Conservation (phyloP, 2,113 vertebrate species). For the Dunckerocampus dactyliophorus region DNA sequence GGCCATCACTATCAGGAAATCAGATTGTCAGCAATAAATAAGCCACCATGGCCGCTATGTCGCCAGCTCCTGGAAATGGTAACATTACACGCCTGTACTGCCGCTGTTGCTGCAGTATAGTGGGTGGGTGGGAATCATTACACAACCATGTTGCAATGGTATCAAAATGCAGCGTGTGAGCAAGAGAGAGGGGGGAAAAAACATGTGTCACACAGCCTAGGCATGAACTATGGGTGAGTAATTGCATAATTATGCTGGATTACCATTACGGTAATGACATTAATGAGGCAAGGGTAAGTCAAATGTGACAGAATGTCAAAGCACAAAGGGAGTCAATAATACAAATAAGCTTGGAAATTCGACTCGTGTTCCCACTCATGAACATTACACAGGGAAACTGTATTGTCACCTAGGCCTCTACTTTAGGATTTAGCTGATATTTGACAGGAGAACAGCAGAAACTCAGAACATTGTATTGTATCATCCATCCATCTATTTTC, state of each 20-base stretch:
- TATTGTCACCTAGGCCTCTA: too few species aligned
- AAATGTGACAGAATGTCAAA: background rate
- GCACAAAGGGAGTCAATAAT: background rate
- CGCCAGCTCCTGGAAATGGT: background rate
- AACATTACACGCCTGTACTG: conserved; percentile 3
- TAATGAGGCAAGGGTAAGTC: too few species aligned
- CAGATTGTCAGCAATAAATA: background rate
- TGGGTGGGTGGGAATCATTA: background rate
- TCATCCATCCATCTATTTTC: too few species aligned
- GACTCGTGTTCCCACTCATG: background rate
- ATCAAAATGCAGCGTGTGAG: conserved; percentile 16
- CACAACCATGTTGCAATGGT: background rate
- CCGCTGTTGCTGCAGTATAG: conserved; percentile 2
- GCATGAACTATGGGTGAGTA: background rate
- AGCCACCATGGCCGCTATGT: background rate
- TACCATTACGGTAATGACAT: background rate
- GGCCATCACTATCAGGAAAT: background rate
- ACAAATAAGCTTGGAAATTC: background rate
- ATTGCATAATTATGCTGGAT: conserved; percentile 3
- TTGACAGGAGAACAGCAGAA: too few species aligned
- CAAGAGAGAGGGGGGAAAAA: background rate
- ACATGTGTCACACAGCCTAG: background rate
- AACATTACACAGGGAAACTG: background rate
- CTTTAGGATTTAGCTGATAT: too few species aligned
- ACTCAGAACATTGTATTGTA: too few species aligned